These are phyloP conservation scores for Drosophila orosa DNA, from an alignment of 1,140 invertebrate species.

Conservation along the genomic window DNA sequence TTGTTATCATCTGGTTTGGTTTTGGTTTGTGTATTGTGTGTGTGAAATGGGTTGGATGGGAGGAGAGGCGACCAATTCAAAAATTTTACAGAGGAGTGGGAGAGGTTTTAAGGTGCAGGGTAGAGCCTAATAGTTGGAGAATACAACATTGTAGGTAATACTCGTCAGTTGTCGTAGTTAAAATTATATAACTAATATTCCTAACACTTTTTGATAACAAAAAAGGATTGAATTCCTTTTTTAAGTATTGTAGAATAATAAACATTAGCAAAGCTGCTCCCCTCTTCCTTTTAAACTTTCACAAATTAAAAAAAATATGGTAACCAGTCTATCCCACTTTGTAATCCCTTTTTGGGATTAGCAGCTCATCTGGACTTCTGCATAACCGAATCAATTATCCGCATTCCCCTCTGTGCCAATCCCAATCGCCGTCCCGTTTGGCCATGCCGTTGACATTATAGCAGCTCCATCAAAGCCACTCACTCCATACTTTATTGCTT, in stretches of 20 bases:
- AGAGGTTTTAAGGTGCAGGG: not conserved
- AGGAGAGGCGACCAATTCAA: conserved; percentile 16
- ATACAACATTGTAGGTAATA: not conserved
- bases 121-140: not conserved
- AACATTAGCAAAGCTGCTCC: not conserved
- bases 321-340: not conserved
- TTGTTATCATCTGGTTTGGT: conserved; percentile 63
- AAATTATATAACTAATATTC: not conserved
- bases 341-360: conserved; percentile 14
- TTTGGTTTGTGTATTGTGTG: conserved; percentile 44
- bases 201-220: not conserved
- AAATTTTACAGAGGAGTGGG: not conserved
- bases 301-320: not conserved
- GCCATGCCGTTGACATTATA: conserved; percentile 58
- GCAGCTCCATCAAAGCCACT: conserved; percentile 56
- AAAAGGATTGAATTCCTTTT: not conserved
- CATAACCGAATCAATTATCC: conserved; percentile 43
- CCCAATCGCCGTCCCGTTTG: conserved; percentile 17
- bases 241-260: not conserved
- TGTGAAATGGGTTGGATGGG: conserved; percentile 15
- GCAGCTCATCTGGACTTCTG: conserved; percentile 36
- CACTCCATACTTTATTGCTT: conserved; percentile 37
- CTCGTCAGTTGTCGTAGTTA: no score
- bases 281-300: not conserved
- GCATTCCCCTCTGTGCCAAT: conserved; percentile 6